Evolutionary conservation across 2,888 invertebrate species (phyloP), one percentile per base, ranked within the genome.

Genomic region (Perizoma flavofasciatum): DNA sequence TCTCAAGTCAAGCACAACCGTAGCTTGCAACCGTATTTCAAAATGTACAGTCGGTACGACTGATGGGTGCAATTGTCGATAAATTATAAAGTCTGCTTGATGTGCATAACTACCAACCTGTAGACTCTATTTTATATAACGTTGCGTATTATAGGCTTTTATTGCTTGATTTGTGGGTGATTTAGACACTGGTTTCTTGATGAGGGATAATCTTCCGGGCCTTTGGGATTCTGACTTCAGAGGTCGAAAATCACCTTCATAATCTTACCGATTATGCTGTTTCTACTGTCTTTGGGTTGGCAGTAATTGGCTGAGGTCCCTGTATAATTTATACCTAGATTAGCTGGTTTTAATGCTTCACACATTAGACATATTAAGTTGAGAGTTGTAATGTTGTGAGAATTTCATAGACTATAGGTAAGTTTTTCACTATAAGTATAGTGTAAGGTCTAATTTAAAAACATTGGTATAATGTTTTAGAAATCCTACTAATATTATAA

Each of bases 141-240:
- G 41, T 47, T 33, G 55, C 48, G 32, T 33, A 50, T 49, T 57
- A 49, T 10, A 47, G 40, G 47, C 49, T 49, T 45, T 51, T 44
- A 48, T 44, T 55, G 32, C 51, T 52, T 62, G 51, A 55, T 62
- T 55, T 55, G 58, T 44, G 59, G 47, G 62, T 49, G 55, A 59
- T 62, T 52, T 46, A 58, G 45, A 47, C 49, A 9, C 40, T 48
- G 57, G 39, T 40, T 60, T 61, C 58, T 48, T 63, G 63, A 65
- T 60, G 54, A 55, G 59, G 66, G 69, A 69, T 69, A 69, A 69
- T 68, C 68, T 61, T 41, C 40, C 48, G 39, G 52, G 53, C 59
- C 66, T 45, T 57, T 7, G 50, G 61, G 57, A 61, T 54, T 59
- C 48, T 10, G 40, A 63, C 46, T 53, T 58, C 33, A 47, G 60